Evolutionary conservation across 2,888 invertebrate genomes (phyloP).

Genomic region (Lycaena phlaeas): DNA sequence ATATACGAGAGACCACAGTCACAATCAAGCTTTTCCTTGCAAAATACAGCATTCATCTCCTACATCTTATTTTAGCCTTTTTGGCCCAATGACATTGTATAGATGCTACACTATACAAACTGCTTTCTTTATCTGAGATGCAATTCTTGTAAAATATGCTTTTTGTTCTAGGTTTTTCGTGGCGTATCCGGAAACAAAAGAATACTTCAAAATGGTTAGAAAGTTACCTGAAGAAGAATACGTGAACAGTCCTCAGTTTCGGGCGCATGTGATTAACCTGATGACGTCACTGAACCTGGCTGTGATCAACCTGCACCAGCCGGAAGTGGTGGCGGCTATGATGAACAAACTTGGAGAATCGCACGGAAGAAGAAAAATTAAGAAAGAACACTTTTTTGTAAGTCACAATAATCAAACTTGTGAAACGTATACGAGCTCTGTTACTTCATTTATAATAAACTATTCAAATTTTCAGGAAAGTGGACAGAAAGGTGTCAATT

Average conservation of each 20-base stretch:
- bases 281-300: conserved; percentile 40
- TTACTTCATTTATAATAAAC: too few relatives aligned
- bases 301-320: conserved; percentile 36
- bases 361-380: conserved; percentile 32
- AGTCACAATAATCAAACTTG: conserved; percentile 23
- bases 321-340: conserved; percentile 38
- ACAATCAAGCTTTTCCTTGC: too few relatives aligned
- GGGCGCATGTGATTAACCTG: conserved; percentile 43
- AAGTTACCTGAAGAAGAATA: conserved; percentile 32
- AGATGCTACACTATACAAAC: neutral
- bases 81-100: too few relatives aligned
- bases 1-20: too few relatives aligned
- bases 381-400: conserved; percentile 48
- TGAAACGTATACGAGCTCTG: too few relatives aligned
- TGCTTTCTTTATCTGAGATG: too few relatives aligned
- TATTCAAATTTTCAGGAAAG: too few relatives aligned
- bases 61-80: too few relatives aligned
- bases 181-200: conserved; percentile 33
- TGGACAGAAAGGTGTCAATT: too few relatives aligned
- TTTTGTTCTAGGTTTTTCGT: conserved; percentile 32
- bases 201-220: conserved; percentile 38
- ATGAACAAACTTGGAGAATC: conserved; percentile 45
- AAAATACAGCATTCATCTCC: too few relatives aligned
- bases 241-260: conserved; percentile 30
- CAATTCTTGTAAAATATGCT: neutral